Evolutionary conservation across 2,888 invertebrate genomes (phyloP).

Genomic region (Amorpha juglandis): DNA sequence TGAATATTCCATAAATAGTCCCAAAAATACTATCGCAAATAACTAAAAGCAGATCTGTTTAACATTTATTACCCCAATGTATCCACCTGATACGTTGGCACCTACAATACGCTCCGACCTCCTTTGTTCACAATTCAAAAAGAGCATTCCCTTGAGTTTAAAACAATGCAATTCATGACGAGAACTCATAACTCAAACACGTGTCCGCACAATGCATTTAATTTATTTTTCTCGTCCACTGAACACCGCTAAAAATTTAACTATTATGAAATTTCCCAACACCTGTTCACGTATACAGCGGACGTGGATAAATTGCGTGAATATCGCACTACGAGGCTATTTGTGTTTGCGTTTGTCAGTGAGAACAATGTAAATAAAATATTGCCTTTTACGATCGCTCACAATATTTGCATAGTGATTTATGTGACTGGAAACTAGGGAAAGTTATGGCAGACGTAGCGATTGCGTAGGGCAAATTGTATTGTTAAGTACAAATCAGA

Average conservation of each 20-base stretch:
- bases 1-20: no score
- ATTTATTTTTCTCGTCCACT: background rate
- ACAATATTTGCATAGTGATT: constrained; percentile 21
- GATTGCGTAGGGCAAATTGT: background rate
- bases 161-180: constrained; percentile 22
- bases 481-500: no score
- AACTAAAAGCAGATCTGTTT: background rate
- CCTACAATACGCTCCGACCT: background rate
- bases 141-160: constrained; percentile 20
- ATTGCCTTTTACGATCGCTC: constrained; percentile 24
- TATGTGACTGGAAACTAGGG: constrained; percentile 12
- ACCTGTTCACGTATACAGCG: constrained; percentile 15
- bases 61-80: constrained; percentile 1
- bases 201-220: constrained; percentile 24
- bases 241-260: constrained; percentile 15
- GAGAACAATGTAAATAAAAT: constrained; percentile 38
- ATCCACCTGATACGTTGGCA: background rate
- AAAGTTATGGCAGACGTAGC: background rate
- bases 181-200: constrained; percentile 14
- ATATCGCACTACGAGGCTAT: constrained; percentile 50
- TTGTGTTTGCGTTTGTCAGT: constrained; percentile 54
- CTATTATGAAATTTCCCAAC: constrained; percentile 24
- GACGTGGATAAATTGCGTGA: constrained; percentile 44
- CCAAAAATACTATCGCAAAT: no score
- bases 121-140: constrained; percentile 15